Evolutionary conservation across 2,113 vertebrate genomes (phyloP), one percentile per base, ranked within the genome.

Genomic region (Oenanthe melanoleuca): DNA sequence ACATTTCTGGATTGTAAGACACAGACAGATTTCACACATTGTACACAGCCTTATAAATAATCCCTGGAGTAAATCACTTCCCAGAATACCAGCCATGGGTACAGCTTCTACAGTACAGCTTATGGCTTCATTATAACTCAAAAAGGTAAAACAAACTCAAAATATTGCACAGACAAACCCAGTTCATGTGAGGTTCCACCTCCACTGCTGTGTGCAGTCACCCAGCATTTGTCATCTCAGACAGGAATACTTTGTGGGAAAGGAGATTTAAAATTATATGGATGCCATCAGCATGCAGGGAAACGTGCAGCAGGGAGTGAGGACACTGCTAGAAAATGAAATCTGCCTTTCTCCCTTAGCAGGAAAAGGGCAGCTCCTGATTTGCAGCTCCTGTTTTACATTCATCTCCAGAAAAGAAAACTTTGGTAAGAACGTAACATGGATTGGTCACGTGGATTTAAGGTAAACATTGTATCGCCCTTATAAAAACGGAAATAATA

Each of bases 111-210:
- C 60, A 40, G 13, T 16, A 86, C 33, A 19, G 33, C 17, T 91
- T 53, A 81, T 75, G 89, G 91, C 78, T 93, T 88, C 64, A 2
- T 34, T 60, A 5, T 4, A 74, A 86, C 82, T 59, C 56, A 73
- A 42, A 28, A 75, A 56, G 23, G 44, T 53, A 74, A 72, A 91
- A 55, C 42, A 47, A 53, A 81, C 50, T 65, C 55, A 40, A 91
- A 80, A 77, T 96, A 96, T 95, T 95, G 93, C 95, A 96, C 95
- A 73, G 65, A 86, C 75, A 55, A 71, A 89, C 70, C 74, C 79
- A 77, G 87, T 33, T 34, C 33, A 16, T 2, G 11, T 8, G 63
- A 86, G 55, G 71, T 40, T 25, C 70, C 67, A 67, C 61, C 67
- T 80, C 69, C 89, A 56, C 55, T 44, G 65, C 64, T 56, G 49